These are phyloP conservation scores for Chitala chitala DNA, from an alignment of 2,113 vertebrate genomes.

Conservation along the genomic window DNA sequence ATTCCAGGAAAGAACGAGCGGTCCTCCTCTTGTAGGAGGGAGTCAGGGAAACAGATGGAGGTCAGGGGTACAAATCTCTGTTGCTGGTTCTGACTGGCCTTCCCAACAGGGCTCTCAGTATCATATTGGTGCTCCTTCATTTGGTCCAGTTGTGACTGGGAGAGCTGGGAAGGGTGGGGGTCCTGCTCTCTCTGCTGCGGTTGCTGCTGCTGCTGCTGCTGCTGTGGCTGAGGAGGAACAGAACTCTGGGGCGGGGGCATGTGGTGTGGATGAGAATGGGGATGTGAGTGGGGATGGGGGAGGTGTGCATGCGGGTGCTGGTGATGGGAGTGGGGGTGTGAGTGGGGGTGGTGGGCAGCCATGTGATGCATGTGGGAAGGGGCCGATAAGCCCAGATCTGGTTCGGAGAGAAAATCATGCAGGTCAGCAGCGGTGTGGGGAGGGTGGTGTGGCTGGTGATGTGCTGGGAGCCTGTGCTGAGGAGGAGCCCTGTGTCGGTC, in stretches of 20 bases:
- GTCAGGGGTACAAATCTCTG: slow-evolving; percentile 82
- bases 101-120: slow-evolving; percentile 71
- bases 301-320: slow-evolving; percentile 46
- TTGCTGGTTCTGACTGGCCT: slow-evolving; percentile 60
- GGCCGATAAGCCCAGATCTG: slow-evolving; percentile 58
- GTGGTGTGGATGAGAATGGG: slow-evolving; percentile 54
- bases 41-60: slow-evolving; percentile 91
- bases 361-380: slow-evolving; percentile 64
- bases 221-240: slow-evolving; percentile 49
- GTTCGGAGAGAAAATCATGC: slow-evolving; percentile 66
- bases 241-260: slow-evolving; percentile 50
- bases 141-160: slow-evolving; percentile 64
- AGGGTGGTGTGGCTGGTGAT: slow-evolving; percentile 50
- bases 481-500: slow-evolving; percentile 57
- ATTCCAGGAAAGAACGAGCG: slow-evolving; percentile 90
- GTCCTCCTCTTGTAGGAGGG: slow-evolving; percentile 83
- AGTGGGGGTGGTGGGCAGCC: slow-evolving; percentile 58
- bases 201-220: slow-evolving; percentile 36
- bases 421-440: slow-evolving; percentile 61
- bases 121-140: slow-evolving; percentile 77
- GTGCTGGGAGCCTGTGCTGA: slow-evolving; percentile 59
- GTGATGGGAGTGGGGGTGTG: slow-evolving; percentile 54
- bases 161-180: slow-evolving; percentile 55
- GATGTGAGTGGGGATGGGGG: slow-evolving; percentile 30
- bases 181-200: slow-evolving; percentile 44